Evolutionary conservation across 2,797 vertebrate species (phyloP), one percentile per base, ranked within the genome.

Genomic region (Chloroceryle inda): DNA sequence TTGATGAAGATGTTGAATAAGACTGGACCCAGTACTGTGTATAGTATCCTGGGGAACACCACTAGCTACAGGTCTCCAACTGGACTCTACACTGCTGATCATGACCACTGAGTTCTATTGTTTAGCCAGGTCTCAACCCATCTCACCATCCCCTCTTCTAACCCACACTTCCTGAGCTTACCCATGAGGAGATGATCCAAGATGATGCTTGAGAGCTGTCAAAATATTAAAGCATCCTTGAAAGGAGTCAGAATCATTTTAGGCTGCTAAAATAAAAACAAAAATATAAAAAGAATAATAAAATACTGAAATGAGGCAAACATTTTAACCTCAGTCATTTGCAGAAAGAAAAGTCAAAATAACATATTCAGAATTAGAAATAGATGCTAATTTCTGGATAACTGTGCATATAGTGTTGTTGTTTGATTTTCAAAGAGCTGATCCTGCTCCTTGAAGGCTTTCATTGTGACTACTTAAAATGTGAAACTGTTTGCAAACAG

Each of bases 321-420:
- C 38, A 59, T 74, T 95, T 96, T 80, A 94, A 91, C 61, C 22
- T 62, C 13, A 10, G 27, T 40, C 11, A 80, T 55, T 40, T 52
- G 56, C 47, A 59, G 75, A 73, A 72, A 92, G 17, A 10, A 52
- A 58, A 78, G 29, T 53, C 63, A 81, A 58, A 88, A 50, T 21
- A 74, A 55, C 37, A 35, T 9, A 7, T 20, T 58, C 3, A 2
- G 68, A 80, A 89, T 56, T 16, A 52, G 44, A 92, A 95, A 47
- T 1, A 33, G 33, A 61, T 92, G 66, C 3, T 86, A 27, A 90
- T 88, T 93, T 63, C 69, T 84, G 31, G 33, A 63, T 27, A 61
- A 9, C 11, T 33, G 8, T 85, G 37, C 3, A 13, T 40, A 5
- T 26, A 27, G 45, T 47, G 4, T 55, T 59, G 24, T 18, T 77